A percentile compares a stretch with the other conserved stretches of the same genome.
phyloP scores from a whole-genome alignment of 2,797 vertebrate genomes.

The Gila robusta region DNA sequence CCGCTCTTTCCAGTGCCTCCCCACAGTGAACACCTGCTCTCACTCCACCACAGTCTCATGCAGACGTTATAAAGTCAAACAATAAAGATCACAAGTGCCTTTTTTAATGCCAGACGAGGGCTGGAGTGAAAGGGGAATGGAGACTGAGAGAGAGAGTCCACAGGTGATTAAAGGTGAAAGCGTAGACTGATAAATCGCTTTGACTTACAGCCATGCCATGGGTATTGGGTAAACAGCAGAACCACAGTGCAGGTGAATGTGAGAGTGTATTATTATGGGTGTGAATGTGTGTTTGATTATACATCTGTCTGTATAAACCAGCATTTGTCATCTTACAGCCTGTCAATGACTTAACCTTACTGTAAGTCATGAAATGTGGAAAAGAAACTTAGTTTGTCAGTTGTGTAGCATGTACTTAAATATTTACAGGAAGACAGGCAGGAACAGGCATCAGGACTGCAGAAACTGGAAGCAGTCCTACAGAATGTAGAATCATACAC shows the following conservation, averaged over 20 bases:
- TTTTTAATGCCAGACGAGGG: constrained; percentile 16
- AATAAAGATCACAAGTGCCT: constrained; percentile 23
- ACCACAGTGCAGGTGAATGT: neutral
- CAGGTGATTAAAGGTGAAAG: constrained; percentile 38
- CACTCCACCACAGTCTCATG: constrained; percentile 30
- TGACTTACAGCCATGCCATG: neutral
- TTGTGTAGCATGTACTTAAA: neutral
- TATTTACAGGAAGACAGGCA: neutral
- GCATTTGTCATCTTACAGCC: neutral
- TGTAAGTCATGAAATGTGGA: neutral
- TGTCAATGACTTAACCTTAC: neutral
- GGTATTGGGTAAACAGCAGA: constrained; percentile 10
- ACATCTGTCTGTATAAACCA: neutral
- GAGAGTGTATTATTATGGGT: neutral
- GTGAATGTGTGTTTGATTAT: neutral
- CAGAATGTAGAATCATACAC: neutral
- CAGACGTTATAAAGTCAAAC: constrained; percentile 35
- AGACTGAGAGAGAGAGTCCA: neutral
- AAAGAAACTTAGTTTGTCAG: neutral
- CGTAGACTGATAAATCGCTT: constrained; percentile 29
- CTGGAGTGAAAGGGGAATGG: constrained; percentile 10
- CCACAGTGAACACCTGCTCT: constrained; percentile 44
- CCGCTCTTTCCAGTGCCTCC: constrained; percentile 23
- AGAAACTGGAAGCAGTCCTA: neutral
- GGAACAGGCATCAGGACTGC: neutral